These are phyloP conservation scores for Aramus guarauna DNA, from an alignment of 2,113 vertebrate species.

Conservation along the genomic window DNA sequence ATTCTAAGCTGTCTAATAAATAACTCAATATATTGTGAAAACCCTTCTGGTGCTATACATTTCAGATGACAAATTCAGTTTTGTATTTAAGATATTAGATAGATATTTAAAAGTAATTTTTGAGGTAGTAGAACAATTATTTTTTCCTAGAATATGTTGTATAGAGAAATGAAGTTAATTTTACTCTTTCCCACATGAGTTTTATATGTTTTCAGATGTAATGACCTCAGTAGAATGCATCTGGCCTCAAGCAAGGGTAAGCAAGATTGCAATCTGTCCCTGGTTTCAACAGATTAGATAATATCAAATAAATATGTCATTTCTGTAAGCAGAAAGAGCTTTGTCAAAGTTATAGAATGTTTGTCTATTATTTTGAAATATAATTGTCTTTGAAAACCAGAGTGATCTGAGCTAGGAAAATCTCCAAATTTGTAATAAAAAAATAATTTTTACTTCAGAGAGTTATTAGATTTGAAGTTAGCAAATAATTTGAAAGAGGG, in stretches of 20 bases:
- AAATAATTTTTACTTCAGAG: background rate
- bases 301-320: slow-evolving; percentile 25
- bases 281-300: slow-evolving; percentile 31
- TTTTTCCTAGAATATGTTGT: background rate
- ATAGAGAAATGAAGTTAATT: background rate
- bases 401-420: background rate
- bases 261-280: background rate
- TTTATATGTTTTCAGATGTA: background rate
- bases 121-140: background rate
- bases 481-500: background rate
- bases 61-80: slow-evolving; percentile 10
- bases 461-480: background rate
- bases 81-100: background rate
- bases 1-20: slow-evolving; percentile 38
- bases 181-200: background rate
- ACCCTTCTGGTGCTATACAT: background rate
- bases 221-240: background rate
- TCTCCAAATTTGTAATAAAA: background rate
- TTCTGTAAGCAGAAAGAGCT: background rate
- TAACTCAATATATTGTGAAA: background rate
- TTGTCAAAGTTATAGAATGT: background rate
- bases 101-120: background rate
- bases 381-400: background rate
- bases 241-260: background rate
- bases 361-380: background rate